Percentiles rank a stretch among this genome's conserved stretches.
phyloP scores from a whole-genome alignment of 2,888 invertebrate genomes.

The Mellilla xanthometata region DNA sequence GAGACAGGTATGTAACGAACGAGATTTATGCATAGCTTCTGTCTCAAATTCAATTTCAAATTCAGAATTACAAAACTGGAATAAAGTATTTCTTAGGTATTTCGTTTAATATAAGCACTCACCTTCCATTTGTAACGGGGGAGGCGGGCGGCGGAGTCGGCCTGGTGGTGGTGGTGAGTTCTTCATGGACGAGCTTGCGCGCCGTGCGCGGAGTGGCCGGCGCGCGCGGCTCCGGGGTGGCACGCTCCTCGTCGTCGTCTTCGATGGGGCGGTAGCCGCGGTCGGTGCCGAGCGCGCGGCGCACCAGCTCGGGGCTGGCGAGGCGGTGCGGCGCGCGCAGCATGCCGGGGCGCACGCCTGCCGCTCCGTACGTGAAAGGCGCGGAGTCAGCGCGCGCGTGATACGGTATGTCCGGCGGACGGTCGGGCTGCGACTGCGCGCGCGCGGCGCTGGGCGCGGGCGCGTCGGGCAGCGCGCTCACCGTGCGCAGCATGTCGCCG shows the following conservation, averaged over 20 bases:
- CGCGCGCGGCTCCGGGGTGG: constrained; percentile 44
- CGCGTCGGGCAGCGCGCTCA: constrained; percentile 90
- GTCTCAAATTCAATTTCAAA: constrained; percentile 26
- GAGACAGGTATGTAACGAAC: constrained; percentile 34
- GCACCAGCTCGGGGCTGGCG: constrained; percentile 92
- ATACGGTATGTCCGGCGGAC: constrained; percentile 88
- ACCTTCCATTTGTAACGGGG: constrained; percentile 68
- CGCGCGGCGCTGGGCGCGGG: constrained; percentile 40
- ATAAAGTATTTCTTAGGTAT: too few relatives aligned
- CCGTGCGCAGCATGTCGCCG: constrained; percentile 93
- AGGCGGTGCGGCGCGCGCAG: constrained; percentile 88
- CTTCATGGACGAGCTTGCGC: constrained; percentile 67
- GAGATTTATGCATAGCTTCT: constrained; percentile 36
- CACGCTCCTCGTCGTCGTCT: constrained; percentile 69
- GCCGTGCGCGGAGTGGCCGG: constrained; percentile 64
- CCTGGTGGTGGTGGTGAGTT: constrained; percentile 62
- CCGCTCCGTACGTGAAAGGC: constrained; percentile 94
- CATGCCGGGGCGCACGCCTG: constrained; percentile 83
- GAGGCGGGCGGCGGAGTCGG: constrained; percentile 44
- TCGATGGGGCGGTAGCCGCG: constrained; percentile 65
- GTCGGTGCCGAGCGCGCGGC: constrained; percentile 85
- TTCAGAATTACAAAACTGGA: too few relatives aligned
- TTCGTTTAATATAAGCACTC: constrained; percentile 32
- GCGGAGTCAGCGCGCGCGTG: constrained; percentile 95
- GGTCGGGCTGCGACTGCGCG: constrained; percentile 76